phyloP scores from a whole-genome alignment of 92 coral and sea anemone species.

The Phenganax marumi region DNA sequence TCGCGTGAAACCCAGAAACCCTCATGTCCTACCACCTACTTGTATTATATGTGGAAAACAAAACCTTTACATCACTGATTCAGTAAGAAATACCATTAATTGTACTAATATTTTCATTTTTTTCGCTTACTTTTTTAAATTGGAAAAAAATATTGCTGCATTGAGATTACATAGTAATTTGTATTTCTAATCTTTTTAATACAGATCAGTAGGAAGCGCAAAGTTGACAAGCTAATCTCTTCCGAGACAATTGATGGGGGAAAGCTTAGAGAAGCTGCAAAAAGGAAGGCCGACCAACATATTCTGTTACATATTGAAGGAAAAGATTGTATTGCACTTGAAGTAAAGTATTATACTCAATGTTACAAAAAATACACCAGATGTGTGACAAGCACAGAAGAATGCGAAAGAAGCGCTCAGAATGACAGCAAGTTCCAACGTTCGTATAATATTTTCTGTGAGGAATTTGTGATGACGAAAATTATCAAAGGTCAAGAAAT shows the following conservation, averaged over 20 bases:
- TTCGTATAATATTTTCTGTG: constrained; percentile 1
- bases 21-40: too few relatives aligned
- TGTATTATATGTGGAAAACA: too few relatives aligned
- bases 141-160: too few relatives aligned
- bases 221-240: too few relatives aligned
- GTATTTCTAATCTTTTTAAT: too few relatives aligned
- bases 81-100: too few relatives aligned
- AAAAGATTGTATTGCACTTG: constrained; percentile 48
- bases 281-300: constrained; percentile 43
- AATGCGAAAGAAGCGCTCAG: neutral
- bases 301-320: constrained; percentile 48
- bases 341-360: constrained; percentile 43
- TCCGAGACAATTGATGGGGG: constrained; percentile 53
- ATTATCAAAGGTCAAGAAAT: constrained; percentile 5
- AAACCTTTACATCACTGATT: too few relatives aligned
- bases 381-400: neutral
- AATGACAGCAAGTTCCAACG: neutral
- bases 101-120: too few relatives aligned
- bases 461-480: neutral
- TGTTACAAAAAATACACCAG: constrained; percentile 36
- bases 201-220: too few relatives aligned
- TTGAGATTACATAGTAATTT: too few relatives aligned
- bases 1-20: too few relatives aligned
- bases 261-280: constrained; percentile 49
- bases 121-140: too few relatives aligned